Base-by-base conservation (phyloP, 2,888 invertebrate species). In the Dryobotodes eremita region DNA sequence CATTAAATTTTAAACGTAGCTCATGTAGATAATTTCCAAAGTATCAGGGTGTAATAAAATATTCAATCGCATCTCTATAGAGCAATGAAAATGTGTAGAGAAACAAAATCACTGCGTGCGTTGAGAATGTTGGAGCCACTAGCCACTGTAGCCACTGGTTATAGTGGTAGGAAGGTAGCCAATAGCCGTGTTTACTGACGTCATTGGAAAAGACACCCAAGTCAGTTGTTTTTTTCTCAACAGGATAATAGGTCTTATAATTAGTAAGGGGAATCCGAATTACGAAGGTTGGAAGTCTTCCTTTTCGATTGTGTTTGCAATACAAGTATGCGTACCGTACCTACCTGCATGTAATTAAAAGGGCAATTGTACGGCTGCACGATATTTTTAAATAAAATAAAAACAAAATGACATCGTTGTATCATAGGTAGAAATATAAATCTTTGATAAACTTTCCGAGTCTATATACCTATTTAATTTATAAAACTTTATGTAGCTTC, bases 121-220 rank as follows among this genome's bases (percentile, higher is more conserved):
- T 50, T 36, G 42, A 46, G n/a, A 61, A 53, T 62, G 11, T 48
- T 23, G 36, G 36, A 23, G 36, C 36, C 23, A 36, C 61, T 61
- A 36, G 62, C 48, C 20, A 26, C 62, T 31, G 11, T 26, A 42
- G 77, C 55, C 61, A 70, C 61, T 48, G 26, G 36, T 81, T 55
- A 42, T 13, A 31, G 8, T 15, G 3, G 3, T 6, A 17, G 23
- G 6, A 2, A 31, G 0, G n/a, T 68, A 71, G 2, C 31, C 17
- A 64, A 55, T 70, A 64, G 46, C 36, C 10, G 53, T 71, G 57
- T 69, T 62, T 57, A 62, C 20, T 72, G 75, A 85, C 73, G 82
- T 82, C 71, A 74, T 65, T 65, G 50, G 64, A 74, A 84, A 84
- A 74, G 48, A 61, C 71, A 46, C 46, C 31, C 31, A n/a, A 48